A percentile compares a stretch with the other conserved stretches of the same genome.
Conservation (phyloP, 2,113 vertebrate species). For the Mirza zaza region DNA sequence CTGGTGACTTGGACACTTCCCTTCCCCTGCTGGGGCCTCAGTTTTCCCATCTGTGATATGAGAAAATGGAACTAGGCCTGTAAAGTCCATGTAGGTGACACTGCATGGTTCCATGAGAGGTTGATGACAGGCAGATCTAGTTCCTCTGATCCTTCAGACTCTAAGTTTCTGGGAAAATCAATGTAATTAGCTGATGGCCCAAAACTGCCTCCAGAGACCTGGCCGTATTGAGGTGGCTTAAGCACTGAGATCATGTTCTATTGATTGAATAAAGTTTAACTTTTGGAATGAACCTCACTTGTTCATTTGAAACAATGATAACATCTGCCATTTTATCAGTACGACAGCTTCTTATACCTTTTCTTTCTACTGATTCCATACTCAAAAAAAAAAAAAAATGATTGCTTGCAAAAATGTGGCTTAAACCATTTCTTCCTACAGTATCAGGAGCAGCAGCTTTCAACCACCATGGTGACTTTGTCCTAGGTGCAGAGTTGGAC, state of each 20-base stretch:
- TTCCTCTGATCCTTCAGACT: not conserved
- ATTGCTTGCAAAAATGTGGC: not conserved
- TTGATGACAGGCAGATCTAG: not conserved
- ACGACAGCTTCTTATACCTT: not conserved
- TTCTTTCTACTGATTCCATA: not conserved
- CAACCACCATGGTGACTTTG: not conserved
- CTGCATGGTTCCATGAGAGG: not conserved
- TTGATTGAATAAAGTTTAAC: slow-evolving; percentile 39
- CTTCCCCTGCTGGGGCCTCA: not conserved
- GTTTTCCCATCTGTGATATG: not conserved
- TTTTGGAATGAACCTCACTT: not conserved
- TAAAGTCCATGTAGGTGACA: not conserved
- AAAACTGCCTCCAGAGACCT: not conserved
- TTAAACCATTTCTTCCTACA: not conserved
- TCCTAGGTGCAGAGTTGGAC: not conserved
- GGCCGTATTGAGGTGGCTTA: not conserved
- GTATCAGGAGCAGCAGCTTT: not conserved
- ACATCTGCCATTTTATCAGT: not conserved
- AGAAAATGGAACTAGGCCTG: not conserved
- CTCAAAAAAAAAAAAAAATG: not conserved
- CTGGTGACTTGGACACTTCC: not conserved
- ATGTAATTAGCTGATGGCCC: not conserved
- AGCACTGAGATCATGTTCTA: not conserved
- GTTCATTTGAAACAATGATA: not conserved
- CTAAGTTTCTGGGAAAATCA: not conserved